Conservation (phyloP, 2,113 vertebrate genomes). For the Gasterosteus nipponicus region DNA sequence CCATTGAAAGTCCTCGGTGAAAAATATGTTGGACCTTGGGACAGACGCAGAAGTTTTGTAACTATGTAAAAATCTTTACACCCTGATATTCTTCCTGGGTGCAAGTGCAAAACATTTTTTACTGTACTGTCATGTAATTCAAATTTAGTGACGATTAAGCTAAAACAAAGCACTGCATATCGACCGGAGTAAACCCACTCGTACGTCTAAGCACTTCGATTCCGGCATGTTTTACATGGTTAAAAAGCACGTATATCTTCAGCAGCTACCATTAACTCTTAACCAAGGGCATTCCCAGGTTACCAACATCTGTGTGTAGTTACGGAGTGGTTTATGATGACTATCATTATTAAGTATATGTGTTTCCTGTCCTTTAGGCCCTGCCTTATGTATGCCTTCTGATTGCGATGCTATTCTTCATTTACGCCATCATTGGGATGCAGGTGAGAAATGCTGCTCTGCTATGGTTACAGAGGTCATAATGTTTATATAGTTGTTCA, state of each 20-base stretch:
- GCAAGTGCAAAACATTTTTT: background rate
- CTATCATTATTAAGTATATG: background rate
- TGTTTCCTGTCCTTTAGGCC: conserved; percentile 81
- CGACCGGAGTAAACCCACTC: too few relatives aligned
- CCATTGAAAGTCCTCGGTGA: too few relatives aligned
- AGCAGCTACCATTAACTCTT: background rate
- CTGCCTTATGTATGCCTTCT: conserved; percentile 96
- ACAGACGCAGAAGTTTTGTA: too few relatives aligned
- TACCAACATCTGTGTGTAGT: background rate
- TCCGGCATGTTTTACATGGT: background rate
- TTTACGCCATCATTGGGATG: conserved; percentile 98
- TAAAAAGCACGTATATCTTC: background rate
- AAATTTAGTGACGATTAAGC: background rate
- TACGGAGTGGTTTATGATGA: background rate
- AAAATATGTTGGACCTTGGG: too few relatives aligned
- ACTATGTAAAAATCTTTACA: too few relatives aligned
- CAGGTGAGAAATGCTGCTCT: conserved; percentile 82
- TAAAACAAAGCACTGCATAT: background rate
- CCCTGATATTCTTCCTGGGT: too few relatives aligned
- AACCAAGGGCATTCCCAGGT: background rate
- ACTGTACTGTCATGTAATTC: background rate
- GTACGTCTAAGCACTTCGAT: background rate
- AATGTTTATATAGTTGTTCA: conserved; percentile 3
- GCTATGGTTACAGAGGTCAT: conserved; percentile 1
- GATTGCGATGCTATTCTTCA: conserved; percentile 98